phyloP scores from a whole-genome alignment of 2,888 invertebrate genomes.

The Exocentrus adspersus region DNA sequence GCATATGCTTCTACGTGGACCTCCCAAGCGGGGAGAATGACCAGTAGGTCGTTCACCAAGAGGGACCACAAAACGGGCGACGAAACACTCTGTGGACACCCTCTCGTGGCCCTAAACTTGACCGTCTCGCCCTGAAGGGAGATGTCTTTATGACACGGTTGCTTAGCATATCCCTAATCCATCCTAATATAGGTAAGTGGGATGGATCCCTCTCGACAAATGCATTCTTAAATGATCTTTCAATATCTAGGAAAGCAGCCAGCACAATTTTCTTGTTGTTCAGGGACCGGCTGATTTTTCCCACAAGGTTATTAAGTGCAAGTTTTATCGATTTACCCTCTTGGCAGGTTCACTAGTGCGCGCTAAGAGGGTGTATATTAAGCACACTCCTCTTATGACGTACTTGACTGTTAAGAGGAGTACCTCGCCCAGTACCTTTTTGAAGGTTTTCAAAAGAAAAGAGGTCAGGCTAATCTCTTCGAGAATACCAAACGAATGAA shows the following conservation, averaged over 20 bases:
- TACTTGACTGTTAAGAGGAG: neutral
- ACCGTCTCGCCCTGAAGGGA: too few relatives aligned
- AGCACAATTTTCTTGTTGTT: neutral
- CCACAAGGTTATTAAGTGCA: slow-evolving; percentile 5
- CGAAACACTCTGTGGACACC: too few relatives aligned
- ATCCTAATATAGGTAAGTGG: too few relatives aligned
- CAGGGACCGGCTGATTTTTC: neutral
- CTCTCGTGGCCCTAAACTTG: too few relatives aligned
- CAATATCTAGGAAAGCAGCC: slow-evolving; percentile 2
- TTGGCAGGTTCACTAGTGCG: neutral
- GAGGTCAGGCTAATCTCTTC: neutral
- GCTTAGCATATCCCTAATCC: too few relatives aligned
- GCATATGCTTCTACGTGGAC: too few relatives aligned
- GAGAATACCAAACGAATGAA: neutral
- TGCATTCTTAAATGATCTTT: slow-evolving; percentile 3
- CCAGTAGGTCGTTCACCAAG: too few relatives aligned
- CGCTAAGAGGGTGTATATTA: neutral
- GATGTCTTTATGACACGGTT: too few relatives aligned
- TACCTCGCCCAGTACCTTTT: neutral
- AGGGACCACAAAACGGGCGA: too few relatives aligned
- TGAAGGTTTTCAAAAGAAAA: neutral
- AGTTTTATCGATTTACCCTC: slow-evolving; percentile 1
- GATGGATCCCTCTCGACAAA: too few relatives aligned
- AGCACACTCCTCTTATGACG: neutral
- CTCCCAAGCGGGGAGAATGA: too few relatives aligned